A percentile compares a stretch with the other conserved stretches of the same genome.
phyloP scores from a whole-genome alignment of 2,888 invertebrate species.

The Cyaniris semiargus region DNA sequence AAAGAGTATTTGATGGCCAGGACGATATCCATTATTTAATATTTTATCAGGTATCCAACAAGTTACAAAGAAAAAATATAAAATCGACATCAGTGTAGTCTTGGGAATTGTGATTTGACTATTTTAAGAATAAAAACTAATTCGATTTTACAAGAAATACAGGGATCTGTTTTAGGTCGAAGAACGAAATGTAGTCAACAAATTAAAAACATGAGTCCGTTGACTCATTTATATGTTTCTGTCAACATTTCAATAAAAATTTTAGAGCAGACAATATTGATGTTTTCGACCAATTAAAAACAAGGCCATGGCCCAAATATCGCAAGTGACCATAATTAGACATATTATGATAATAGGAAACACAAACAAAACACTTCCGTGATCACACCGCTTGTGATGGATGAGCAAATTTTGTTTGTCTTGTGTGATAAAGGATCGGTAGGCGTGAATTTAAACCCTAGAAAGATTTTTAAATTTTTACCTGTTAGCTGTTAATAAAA shows the following conservation, averaged over 20 bases:
- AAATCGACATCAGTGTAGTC: too few relatives aligned
- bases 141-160: too few relatives aligned
- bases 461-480: not conserved
- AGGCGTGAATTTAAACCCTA: not conserved
- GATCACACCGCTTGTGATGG: not conserved
- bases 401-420: not conserved
- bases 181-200: too few relatives aligned
- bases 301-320: not conserved
- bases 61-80: too few relatives aligned
- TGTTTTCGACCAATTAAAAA: not conserved
- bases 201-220: not conserved
- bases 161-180: too few relatives aligned
- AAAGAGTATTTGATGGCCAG: too few relatives aligned
- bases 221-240: not conserved
- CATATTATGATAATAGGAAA: not conserved
- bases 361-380: slow-evolving; percentile 4
- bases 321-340: not conserved
- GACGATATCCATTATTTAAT: too few relatives aligned
- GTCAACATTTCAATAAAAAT: not conserved
- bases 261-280: not conserved
- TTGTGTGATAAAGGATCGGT: not conserved
- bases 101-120: too few relatives aligned
- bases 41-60: too few relatives aligned
- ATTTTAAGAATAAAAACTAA: too few relatives aligned
- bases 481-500: too few relatives aligned